phyloP scores from a whole-genome alignment of 2,113 vertebrate species.

The Calidris pygmaea region DNA sequence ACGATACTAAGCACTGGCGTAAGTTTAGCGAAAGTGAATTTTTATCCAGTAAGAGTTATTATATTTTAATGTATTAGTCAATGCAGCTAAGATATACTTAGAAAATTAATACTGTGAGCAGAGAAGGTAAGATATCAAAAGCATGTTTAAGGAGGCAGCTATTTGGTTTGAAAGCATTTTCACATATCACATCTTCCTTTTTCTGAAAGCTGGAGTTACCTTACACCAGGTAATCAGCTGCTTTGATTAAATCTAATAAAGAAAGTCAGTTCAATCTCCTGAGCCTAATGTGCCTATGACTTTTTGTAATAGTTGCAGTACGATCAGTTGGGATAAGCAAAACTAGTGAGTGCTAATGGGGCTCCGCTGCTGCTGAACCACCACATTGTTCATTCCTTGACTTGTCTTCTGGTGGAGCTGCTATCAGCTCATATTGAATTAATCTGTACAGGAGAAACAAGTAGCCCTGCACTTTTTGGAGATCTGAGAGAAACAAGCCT shows the following conservation, averaged over 20 bases:
- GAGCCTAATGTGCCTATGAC: neutral
- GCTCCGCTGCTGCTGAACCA: neutral
- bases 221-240: neutral
- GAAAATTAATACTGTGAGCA: neutral
- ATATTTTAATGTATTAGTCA: neutral
- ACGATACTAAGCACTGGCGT: neutral
- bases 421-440: neutral
- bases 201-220: neutral
- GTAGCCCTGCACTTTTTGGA: neutral
- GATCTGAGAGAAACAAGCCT: neutral
- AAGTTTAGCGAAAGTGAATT: neutral
- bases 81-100: neutral
- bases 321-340: neutral
- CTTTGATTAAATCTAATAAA: neutral
- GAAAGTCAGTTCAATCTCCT: neutral
- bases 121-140: neutral
- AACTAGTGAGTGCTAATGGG: neutral
- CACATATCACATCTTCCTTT: neutral
- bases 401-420: neutral
- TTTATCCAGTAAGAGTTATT: neutral
- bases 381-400: neutral
- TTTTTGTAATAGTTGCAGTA: neutral
- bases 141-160: neutral
- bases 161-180: neutral
- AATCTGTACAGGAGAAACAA: neutral